Evolutionary conservation across 37 sponge, comb jelly and placozoan genomes (phyloP), one percentile per base, ranked within the genome.

Genomic region (Aphrocallistes beatrix): DNA sequence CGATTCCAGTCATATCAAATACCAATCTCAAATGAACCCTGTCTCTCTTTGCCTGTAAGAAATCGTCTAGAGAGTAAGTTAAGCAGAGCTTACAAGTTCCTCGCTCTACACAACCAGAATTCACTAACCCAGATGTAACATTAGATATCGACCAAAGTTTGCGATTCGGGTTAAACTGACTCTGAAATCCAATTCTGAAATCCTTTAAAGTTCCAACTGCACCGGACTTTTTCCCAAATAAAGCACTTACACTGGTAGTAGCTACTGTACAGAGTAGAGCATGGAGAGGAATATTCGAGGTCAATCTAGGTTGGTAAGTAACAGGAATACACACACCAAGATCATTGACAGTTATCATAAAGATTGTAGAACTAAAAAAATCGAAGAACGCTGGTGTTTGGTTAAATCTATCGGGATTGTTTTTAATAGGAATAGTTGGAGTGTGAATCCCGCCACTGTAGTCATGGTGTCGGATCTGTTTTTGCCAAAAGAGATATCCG

Each of bases 271-370:
- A 60, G 10, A 60, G 34, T 3, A 60, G n/a, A 19, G 75, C 75
- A 60, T 60, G 75, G n/a, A 60, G 10, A 60, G 75, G 75, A 19
- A 60, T 28, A 13, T 60, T 60, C n/a, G 75, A 30, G 3, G 75
- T 25, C 75, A 60, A 13, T 60, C 21, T 60, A 28, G 75, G 28
- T 60, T 60, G 75, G n/a, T 60, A 60, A 28, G 75, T 60, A 1
- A 60, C 75, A 25, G 94, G 94, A 89, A 94, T 91, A 37, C 91
- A 94, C 0, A 88, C 88, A 21, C 91, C 94, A 38, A 90, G 86
- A 83, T 94, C 94, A 75, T 47, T 85, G 21, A 94, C 90, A 40
- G 84, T 90, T 51, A 94, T 91, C 87, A 91, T 90, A 1, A 94
- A 91, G 1, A 91, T 88, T 34, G 89, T 89, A 34, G 94, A 90